A percentile compares a stretch with the other conserved stretches of the same genome.
These are phyloP conservation scores for Spermophilus dauricus DNA, from an alignment of 2,113 vertebrate species.

Conservation along the genomic window DNA sequence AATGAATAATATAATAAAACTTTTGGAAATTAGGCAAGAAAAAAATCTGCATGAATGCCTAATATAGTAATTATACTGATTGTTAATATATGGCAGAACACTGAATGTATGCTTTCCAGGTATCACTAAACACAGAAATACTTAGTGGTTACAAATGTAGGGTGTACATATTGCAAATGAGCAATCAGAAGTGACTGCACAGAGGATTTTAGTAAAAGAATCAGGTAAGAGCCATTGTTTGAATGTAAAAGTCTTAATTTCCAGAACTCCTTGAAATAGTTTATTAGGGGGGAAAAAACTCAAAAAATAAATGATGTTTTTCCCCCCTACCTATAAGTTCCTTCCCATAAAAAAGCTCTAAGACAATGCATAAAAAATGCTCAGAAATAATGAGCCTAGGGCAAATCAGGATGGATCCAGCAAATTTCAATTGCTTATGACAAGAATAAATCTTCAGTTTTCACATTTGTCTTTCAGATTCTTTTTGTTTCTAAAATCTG, in stretches of 20 bases:
- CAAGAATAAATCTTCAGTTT: neutral
- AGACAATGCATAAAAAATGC: neutral
- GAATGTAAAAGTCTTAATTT: conserved; percentile 57
- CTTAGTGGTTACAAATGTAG: neutral
- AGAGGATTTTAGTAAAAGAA: neutral
- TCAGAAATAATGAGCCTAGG: conserved; percentile 39
- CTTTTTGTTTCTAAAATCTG: conserved; percentile 30
- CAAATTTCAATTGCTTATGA: conserved; percentile 18
- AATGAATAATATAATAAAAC: neutral
- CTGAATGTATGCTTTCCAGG: neutral
- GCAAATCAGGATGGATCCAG: neutral
- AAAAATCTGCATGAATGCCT: neutral
- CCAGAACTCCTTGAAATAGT: neutral
- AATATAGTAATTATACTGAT: conserved; percentile 13
- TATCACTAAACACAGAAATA: neutral
- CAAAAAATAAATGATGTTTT: neutral
- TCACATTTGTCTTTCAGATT: conserved; percentile 49
- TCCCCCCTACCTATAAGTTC: neutral
- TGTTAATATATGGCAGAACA: neutral
- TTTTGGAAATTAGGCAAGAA: conserved; percentile 36
- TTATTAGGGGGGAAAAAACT: neutral
- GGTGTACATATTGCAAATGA: neutral
- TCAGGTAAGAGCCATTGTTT: neutral
- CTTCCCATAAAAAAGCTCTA: neutral
- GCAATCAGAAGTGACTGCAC: neutral